phyloP scores from a whole-genome alignment of 2,797 vertebrate genomes.

The Malacoraja senta region DNA sequence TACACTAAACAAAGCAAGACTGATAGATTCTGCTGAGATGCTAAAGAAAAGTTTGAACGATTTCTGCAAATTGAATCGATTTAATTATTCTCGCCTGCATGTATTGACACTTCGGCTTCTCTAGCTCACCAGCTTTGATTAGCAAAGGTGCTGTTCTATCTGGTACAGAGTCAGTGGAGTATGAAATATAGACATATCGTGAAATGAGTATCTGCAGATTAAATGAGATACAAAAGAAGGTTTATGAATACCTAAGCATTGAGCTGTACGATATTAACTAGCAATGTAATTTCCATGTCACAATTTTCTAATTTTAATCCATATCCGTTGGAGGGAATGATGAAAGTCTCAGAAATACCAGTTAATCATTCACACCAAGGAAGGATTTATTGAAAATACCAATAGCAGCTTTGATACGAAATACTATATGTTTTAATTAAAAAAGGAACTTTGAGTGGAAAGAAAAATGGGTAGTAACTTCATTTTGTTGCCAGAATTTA shows the following conservation, averaged over 20 bases:
- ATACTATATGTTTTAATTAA: too few species aligned
- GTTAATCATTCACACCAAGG: slow-evolving; percentile 15
- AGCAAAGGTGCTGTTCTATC: neutral
- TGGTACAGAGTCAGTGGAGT: neutral
- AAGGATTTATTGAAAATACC: neutral
- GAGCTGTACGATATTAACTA: neutral
- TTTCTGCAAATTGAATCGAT: slow-evolving; percentile 5
- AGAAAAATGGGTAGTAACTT: neutral
- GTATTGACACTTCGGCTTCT: neutral
- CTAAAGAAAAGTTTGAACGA: neutral
- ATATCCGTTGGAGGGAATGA: neutral
- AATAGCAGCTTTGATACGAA: too few species aligned
- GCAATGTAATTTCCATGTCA: too few species aligned
- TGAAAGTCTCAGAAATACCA: neutral
- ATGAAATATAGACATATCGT: neutral
- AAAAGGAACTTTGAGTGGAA: neutral
- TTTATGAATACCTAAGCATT: neutral
- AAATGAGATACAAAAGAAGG: too few species aligned
- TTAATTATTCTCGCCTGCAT: neutral
- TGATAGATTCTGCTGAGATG: neutral
- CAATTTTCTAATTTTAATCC: neutral
- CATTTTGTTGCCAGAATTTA: neutral
- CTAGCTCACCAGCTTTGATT: neutral
- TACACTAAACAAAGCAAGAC: neutral
- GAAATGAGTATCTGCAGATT: neutral